Evolutionary conservation across 2,797 vertebrate species (phyloP), one percentile per base, ranked within the genome.

Genomic region (Pteropus rufus): DNA sequence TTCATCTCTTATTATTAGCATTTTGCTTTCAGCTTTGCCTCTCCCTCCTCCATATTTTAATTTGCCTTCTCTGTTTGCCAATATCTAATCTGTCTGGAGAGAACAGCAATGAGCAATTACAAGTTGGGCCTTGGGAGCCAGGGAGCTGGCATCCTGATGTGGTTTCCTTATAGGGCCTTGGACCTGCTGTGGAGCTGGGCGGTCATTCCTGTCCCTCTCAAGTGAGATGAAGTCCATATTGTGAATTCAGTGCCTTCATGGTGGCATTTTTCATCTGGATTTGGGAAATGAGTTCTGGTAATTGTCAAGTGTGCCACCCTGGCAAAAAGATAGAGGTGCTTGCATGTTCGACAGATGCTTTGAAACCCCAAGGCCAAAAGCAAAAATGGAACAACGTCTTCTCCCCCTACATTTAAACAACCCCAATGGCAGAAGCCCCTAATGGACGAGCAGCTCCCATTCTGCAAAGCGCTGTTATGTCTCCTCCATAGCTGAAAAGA

Each of bases 31-130:
- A 7, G 7, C 39, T 36, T 72, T 29, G 52, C 69, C 29, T 65
- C 41, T 70, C 31, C 19, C 19, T 58, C 77, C 72, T 86, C 26
- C 24, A 62, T 54, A 60, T 69, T 69, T 81, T 49, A 44, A 67
- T 60, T 65, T 2, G 10, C 23, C 39, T 36, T 54, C 65, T 92
- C 21, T 72, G 0, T 64, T 54, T 75, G 89, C 89, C 95, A 96
- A 34, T 23, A n/a, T 91, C 83, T 81, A 60, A 58, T 79, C 49
- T 89, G 41, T 52, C 29, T 87, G 73, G 64, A 86, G 58, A 81
- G 92, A 69, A 93, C 18, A 36, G 64, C 39, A 36, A 15, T 3
- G 34, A 87, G 73, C 77, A 52, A 29, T 5, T 56, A 49, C 10
- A n/a, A n/a, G 24, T 9, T 1, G 11, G 64, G 80, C 70, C 41